These are phyloP conservation scores for Bombus huntii DNA, from an alignment of 1,140 invertebrate species.

Conservation along the genomic window DNA sequence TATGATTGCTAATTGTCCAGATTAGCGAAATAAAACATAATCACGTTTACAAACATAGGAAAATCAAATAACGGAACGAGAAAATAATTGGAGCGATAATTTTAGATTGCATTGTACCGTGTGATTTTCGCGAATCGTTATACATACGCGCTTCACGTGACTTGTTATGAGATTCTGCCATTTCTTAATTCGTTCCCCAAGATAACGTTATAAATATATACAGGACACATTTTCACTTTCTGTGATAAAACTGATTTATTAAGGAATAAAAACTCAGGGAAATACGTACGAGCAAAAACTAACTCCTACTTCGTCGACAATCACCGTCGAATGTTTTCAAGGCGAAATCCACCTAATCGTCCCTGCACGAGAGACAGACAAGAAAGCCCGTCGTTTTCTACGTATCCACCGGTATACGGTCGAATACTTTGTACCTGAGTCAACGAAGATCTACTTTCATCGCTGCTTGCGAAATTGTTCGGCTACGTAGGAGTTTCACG, in stretches of 20 bases:
- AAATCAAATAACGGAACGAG: too few relatives aligned
- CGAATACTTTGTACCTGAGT: slow-evolving; percentile 49
- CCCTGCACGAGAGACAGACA: background rate
- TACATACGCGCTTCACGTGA: too few relatives aligned
- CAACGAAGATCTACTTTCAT: slow-evolving; percentile 56
- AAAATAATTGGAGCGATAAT: too few relatives aligned
- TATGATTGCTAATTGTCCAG: too few relatives aligned
- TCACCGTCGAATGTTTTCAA: background rate
- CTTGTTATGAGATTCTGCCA: too few relatives aligned
- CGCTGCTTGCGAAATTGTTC: slow-evolving; percentile 51
- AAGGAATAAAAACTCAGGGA: background rate
- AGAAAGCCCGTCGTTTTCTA: slow-evolving; percentile 4
- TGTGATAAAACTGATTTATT: background rate
- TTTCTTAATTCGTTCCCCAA: too few relatives aligned
- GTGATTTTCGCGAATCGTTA: too few relatives aligned
- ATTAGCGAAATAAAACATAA: too few relatives aligned
- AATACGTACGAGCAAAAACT: background rate
- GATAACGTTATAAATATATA: too few relatives aligned
- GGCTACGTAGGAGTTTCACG: slow-evolving; percentile 48
- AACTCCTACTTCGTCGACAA: background rate
- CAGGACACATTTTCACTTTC: too few relatives aligned
- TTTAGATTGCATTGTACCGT: too few relatives aligned
- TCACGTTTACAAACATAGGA: too few relatives aligned
- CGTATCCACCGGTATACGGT: slow-evolving; percentile 6
- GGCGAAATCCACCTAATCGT: background rate